Conservation (phyloP, 2,113 vertebrate species). For the Elaphurus davidianus region DNA sequence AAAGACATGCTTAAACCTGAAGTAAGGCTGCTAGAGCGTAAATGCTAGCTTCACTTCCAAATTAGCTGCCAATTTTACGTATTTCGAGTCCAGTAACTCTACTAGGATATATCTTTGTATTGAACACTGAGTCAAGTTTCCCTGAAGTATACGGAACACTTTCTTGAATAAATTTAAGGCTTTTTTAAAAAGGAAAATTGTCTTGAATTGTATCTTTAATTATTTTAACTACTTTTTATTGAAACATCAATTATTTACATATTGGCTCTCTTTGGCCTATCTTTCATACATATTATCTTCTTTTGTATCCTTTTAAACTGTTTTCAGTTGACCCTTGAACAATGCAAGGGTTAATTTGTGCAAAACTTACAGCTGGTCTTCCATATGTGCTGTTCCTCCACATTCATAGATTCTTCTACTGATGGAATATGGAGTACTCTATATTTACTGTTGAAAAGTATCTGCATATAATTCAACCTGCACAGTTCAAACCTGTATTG, state of each 20-base stretch:
- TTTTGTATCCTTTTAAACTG: neutral
- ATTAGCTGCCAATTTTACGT: neutral
- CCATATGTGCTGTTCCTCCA: neutral
- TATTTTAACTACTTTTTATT: neutral
- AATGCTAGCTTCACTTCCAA: neutral
- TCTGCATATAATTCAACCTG: neutral
- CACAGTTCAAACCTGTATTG: neutral
- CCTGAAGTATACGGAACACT: neutral
- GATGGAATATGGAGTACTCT: neutral
- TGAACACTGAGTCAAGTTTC: neutral
- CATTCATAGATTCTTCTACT: neutral
- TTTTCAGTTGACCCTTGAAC: neutral
- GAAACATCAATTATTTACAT: neutral
- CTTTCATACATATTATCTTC: neutral
- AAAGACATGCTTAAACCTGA: neutral
- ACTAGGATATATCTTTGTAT: neutral
- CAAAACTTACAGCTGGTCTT: neutral
- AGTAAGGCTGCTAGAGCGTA: neutral
- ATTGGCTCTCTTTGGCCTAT: neutral
- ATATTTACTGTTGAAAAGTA: neutral
- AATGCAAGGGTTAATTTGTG: neutral
- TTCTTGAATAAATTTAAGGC: neutral
- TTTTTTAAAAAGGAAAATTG: neutral
- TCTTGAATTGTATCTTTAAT: neutral
- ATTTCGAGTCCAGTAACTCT: neutral